Evolutionary conservation across 2,113 vertebrate genomes (phyloP), one percentile per base, ranked within the genome.

Genomic region (Toxotes chatareus): DNA sequence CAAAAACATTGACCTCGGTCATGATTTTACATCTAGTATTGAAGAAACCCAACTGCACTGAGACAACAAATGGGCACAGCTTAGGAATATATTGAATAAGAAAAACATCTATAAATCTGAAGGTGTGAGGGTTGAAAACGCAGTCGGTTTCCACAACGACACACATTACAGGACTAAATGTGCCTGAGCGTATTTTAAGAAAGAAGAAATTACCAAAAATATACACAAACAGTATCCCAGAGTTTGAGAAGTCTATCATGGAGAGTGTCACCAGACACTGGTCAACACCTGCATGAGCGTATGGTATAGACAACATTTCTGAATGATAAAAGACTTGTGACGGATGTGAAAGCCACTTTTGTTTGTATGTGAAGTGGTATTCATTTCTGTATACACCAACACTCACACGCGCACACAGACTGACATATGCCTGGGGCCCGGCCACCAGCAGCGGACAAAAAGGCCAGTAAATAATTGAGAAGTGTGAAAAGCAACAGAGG

Each of bases 381-480:
- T 86, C 75, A 56, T 62, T 81, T 88, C 67, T 78, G 53, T 66
- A 63, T 55, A 73, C 60, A 65, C 76, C 65, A 68, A 80, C 40
- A 65, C 49, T 21, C 66, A 51, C 42, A 75, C 56, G 56, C 56
- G 55, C 63, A 59, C 55, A 59, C 82, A 56, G 64, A 40, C 38
- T 79, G 76, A 86, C 88, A 87, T 79, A 89, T 76, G 86, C 80
- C 81, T 75, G 71, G 80, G 83, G 77, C 86, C 77, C 59, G 86
- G 87, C 82, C 71, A 86, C 80, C 68, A 79, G 72, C 62, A 53
- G 81, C 70, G 61, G 80, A 89, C 90, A 87, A 91, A 83, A 88
- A 87, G 71, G 88, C 82, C 88, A 77, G 88, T 91, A 86, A 88
- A 89, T 88, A 92, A 92, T 91, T 87, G 64, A 88, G 87, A 88